Percentiles rank a stretch among this genome's conserved stretches.
These are phyloP conservation scores for Trichogramma evanescens DNA, from an alignment of 2,888 invertebrate genomes.

Conservation along the genomic window DNA sequence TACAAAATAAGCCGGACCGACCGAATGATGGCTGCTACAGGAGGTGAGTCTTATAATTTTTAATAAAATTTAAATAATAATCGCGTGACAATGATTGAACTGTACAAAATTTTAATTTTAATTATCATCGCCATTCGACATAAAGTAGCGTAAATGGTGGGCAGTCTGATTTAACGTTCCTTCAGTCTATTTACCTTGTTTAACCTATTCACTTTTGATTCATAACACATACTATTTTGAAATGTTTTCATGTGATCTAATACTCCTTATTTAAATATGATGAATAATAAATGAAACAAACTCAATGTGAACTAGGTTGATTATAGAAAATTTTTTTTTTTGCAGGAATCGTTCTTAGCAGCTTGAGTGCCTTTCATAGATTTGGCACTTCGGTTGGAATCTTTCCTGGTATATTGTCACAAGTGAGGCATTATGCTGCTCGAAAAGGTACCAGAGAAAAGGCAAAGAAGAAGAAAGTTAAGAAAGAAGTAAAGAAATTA, in stretches of 20 bases:
- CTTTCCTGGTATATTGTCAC: constrained; percentile 26
- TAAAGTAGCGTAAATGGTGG: too few relatives aligned
- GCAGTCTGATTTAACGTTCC: too few relatives aligned
- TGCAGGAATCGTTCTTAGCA: constrained; percentile 7
- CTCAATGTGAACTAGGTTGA: too few relatives aligned
- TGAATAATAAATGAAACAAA: too few relatives aligned
- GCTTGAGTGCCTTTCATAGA: constrained; percentile 1
- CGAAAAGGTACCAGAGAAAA: constrained; percentile 77
- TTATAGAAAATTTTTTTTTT: not conserved
- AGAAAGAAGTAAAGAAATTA: constrained; percentile 67
- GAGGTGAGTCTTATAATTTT: not conserved
- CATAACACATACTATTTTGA: too few relatives aligned
- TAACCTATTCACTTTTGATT: too few relatives aligned
- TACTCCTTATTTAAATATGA: too few relatives aligned
- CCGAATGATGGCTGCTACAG: constrained; percentile 5
- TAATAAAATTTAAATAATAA: not conserved
- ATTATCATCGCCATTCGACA: not conserved
- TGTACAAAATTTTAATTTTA: not conserved
- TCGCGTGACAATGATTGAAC: not conserved
- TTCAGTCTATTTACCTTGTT: too few relatives aligned
- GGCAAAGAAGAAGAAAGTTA: constrained; percentile 67
- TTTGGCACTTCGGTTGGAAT: not conserved
- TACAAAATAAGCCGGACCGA: not conserved
- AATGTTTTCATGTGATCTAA: too few relatives aligned
- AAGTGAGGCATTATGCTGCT: constrained; percentile 59